Evolutionary conservation across 2,888 invertebrate species (phyloP).

Genomic region (Dryocosmus kuriphilus): DNA sequence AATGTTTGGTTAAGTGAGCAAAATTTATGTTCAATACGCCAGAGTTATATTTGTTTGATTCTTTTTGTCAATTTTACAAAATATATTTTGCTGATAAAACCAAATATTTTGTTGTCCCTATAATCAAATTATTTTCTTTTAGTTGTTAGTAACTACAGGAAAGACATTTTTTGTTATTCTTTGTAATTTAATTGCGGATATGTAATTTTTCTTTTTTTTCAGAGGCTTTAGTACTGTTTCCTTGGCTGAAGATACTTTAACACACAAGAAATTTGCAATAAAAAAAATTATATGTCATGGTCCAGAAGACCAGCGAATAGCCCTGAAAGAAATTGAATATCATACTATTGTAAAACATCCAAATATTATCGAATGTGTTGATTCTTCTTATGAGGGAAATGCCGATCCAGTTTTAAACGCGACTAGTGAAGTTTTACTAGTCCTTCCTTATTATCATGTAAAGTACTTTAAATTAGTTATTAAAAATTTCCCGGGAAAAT

Average conservation of each 20-base stretch:
- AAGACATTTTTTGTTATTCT: too few relatives aligned
- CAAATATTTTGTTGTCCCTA: too few relatives aligned
- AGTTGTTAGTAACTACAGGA: too few relatives aligned
- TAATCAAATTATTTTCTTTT: too few relatives aligned
- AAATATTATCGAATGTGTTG: slow-evolving; percentile 86
- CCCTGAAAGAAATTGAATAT: slow-evolving; percentile 86
- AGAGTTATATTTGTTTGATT: background rate
- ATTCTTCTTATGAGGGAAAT: slow-evolving; percentile 82
- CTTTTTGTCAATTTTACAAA: too few relatives aligned
- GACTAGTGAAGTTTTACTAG: slow-evolving; percentile 85
- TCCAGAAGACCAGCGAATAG: slow-evolving; percentile 86
- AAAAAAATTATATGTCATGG: slow-evolving; percentile 91
- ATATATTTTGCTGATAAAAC: too few relatives aligned
- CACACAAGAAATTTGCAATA: slow-evolving; percentile 85
- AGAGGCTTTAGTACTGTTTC: slow-evolving; percentile 91
- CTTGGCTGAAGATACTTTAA: slow-evolving; percentile 84
- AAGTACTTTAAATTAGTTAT: slow-evolving; percentile 50
- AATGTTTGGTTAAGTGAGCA: too few relatives aligned
- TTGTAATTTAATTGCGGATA: too few relatives aligned
- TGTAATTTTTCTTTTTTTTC: slow-evolving; percentile 63
- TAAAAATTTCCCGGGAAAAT: too few relatives aligned
- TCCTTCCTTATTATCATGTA: slow-evolving; percentile 87
- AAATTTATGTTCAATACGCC: too few relatives aligned
- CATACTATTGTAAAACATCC: slow-evolving; percentile 85
- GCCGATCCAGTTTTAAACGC: slow-evolving; percentile 84